Base-by-base conservation (phyloP, 2,888 invertebrate genomes). In the Erynnis tages region DNA sequence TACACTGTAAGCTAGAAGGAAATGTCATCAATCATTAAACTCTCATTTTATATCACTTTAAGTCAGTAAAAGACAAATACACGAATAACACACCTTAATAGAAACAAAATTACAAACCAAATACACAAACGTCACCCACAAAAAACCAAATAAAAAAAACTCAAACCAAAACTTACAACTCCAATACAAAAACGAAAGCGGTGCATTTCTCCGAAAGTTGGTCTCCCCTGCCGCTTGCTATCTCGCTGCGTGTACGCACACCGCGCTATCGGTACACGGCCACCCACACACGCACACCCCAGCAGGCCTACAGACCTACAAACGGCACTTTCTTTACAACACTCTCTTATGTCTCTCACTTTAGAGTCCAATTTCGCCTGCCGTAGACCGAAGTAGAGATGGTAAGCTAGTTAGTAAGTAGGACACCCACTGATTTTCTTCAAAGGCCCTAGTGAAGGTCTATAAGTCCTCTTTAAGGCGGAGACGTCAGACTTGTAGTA, bases 271-370 rank as follows among this genome's bases (percentile, higher is more conserved):
- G 57, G 55, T 59, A 60, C 60, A 60, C 66, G 65, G 56, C 57
- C 67, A 71, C 79, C 61, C 85, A 71, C 77, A 76, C 82, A 71
- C 55, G 56, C 63, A 60, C 60, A 58, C 60, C 54, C 50, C 54
- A 65, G 55, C 74, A 84, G 83, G 85, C 88, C 88, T 86, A 87
- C 77, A 88, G 88, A 88, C 88, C 88, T 85, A 88, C 83, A 81
- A 85, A 82, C 74, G 55, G 55, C 67, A 73, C 80, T 79, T 82
- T 81, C 82, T 57, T 69, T 46, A 66, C 76, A 66, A 57, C 16
- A 8, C 50, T 53, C 40, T 23, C 29, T 25, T 16, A 35, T 14
- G 13, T n/a, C 4, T 1, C 16, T 61, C 54, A 47, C 30, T 49
- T 64, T 79, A 82, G 58, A 63, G 62, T 54, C 35, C 34, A 67